Evolutionary conservation across 2,797 vertebrate genomes (phyloP), one percentile per base, ranked within the genome.

Genomic region (Pitangus sulphuratus): DNA sequence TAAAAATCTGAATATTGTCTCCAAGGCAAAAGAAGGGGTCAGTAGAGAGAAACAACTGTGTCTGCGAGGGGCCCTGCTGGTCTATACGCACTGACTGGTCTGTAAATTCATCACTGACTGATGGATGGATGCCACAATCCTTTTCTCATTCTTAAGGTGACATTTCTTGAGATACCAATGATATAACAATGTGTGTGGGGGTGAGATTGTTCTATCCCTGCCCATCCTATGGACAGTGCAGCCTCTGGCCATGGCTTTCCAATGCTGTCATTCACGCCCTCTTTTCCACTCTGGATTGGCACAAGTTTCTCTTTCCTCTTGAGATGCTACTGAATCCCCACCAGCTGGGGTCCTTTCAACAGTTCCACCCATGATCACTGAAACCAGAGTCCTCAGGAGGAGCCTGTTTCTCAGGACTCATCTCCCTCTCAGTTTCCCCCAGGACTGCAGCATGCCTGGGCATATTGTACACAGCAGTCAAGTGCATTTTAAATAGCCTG

Each of bases 1-100:
- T 31, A 87, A 86, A 94, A 92, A 65, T 72, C 72, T 79, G 44
- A 87, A 88, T 89, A 60, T 72, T 61, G 31, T 86, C 79, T 96
- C 69, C 61, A 74, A 87, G 65, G 62, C 26, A 56, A 90, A 83
- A 92, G 66, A 75, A 61, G 2, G 81, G 42, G 58, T 39, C 57
- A 81, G 12, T 19, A n/a, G 44, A 81, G 39, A 33, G 48, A 44
- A 95, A 58, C n/a, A 56, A 58, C 50, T 47, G 35, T 44, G 39
- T 60, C 45, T 85, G 64, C 1, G 7, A 86, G 84, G 84, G 3
- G 3, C 18, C 28, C n/a, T 3, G 1, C 19, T 90, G 66, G 31
- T 57, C 75, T 22, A 0, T 48, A 22, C 4, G 16, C 16, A 30
- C 25, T 85, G 78, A 47, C n/a, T 57, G 35, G 39, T 80, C 75